Base-by-base conservation (phyloP, 2,888 invertebrate species). In the Horisme vitalbata region DNA sequence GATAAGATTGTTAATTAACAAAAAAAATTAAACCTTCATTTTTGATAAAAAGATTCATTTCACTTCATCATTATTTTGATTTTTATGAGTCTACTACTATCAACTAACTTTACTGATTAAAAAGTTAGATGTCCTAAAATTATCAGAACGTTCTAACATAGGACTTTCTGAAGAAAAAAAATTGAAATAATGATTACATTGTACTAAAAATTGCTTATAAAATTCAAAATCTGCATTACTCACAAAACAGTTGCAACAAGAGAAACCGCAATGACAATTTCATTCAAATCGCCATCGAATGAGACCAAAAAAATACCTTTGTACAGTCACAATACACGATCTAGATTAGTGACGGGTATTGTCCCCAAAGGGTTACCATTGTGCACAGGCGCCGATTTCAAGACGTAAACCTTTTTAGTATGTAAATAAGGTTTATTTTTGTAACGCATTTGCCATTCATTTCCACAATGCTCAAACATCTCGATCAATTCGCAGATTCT, bases 261-360 rank as follows among this genome's bases (percentile, higher is more conserved):
- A 41, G 37, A 39, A 4, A 47, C 46, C 37, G 49, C 49, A 59
- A 41, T 11, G 41, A 31, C 39, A 38, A 55, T 47, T 45, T 62
- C 49, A 74, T 73, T 70, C 54, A 70, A 75, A 81, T 79, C 59
- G 66, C 61, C 61, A 77, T 78, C 69, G 66, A 78, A 76, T 79
- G 66, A 80, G 71, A 78, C 77, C 67, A 63, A 60, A 63, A 57
- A 52, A 36, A 45, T 48, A 39, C 41, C 45, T 62, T 68, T 67
- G 67, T 71, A 58, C 60, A 41, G 20, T 27, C 27, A 79, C 75
- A 79, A 79, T 71, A 58, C 74, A 68, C 71, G 81, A 83, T 82
- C 83, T 82, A 83, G 83, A 84, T 83, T 79, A 77, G 75, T 75
- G 71, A 74, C 56, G 63, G 70, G 75, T 82, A 83, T 80, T 83